phyloP scores from a whole-genome alignment of 2,797 vertebrate genomes.

The Epinephelus coioides region DNA sequence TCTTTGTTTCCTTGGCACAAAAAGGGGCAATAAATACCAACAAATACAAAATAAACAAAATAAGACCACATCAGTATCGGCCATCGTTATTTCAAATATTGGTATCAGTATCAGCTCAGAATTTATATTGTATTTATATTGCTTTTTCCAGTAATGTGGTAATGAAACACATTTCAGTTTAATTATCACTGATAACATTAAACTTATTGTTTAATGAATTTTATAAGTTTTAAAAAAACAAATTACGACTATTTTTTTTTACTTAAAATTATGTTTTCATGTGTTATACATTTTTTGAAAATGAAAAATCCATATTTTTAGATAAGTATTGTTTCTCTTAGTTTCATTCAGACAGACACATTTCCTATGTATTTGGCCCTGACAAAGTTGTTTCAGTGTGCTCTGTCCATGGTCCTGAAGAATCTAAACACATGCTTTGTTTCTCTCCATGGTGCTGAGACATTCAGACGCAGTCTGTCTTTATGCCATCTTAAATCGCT shows the following conservation, averaged over 20 bases:
- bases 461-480: neutral
- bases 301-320: neutral
- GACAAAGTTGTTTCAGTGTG: neutral
- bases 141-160: neutral
- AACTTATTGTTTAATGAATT: neutral
- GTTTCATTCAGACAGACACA: neutral
- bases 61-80: no score
- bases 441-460: conserved; percentile 3
- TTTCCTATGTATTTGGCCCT: neutral
- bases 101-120: no score
- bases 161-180: neutral
- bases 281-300: neutral
- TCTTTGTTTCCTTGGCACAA: no score
- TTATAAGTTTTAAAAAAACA: no score
- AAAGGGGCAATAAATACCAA: no score
- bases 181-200: neutral
- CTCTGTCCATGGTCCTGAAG: conserved; percentile 9
- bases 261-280: no score
- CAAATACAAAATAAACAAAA: no score
- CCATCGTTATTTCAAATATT: no score
- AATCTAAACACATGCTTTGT: neutral
- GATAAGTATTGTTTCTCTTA: neutral
- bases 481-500: neutral
- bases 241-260: no score
- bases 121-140: no score